Evolutionary conservation across 1,140 invertebrate genomes (phyloP), one percentile per base, ranked within the genome.

Genomic region (Drosophila carrolli): DNA sequence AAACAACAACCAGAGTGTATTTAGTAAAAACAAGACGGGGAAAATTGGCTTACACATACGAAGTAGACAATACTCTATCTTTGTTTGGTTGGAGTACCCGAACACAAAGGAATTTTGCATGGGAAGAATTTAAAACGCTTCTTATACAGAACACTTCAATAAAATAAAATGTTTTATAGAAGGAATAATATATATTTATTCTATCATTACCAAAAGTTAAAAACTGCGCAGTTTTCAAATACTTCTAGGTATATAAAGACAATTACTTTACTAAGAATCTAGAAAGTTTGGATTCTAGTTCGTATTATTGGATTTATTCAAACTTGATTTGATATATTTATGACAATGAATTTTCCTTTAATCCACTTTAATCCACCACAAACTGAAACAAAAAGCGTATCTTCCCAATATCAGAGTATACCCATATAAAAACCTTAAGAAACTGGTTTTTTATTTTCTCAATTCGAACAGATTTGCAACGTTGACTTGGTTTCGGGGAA

Each of bases 391-490:
- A 0, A 29, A 50, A 57, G 11, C 37, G 19, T 29, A 71, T 71
- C 65, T 43, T 37, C 53, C 40, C 35, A n/a, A 37, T 7, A 2
- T 6, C n/a, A 71, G 65, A 29, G 67, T 71, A 37, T 71, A 11
- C 1, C 37, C n/a, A 11, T 40, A 14, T 13, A 38, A 71, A 71
- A 71, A 10, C 50, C n/a, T 48, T 41, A 48, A 41, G 16, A 70
- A 71, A 70, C 66, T n/a, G 67, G 65, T 71, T 71, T 71, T 71
- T 66, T 53, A 38, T 65, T 68, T 57, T 58, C 53, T 71, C 29
- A 19, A 19, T 2, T 29, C 51, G 51, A 48, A 58, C 44, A 70
- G 37, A 71, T 71, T 71, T 71, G 67, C 67, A 70, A 71, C 58
- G 67, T 70, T 71, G 67, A 58, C 67, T 71, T 71, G 51, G 51